Conservation (phyloP, 2,113 vertebrate genomes). For the Phalacrocorax aristotelis region DNA sequence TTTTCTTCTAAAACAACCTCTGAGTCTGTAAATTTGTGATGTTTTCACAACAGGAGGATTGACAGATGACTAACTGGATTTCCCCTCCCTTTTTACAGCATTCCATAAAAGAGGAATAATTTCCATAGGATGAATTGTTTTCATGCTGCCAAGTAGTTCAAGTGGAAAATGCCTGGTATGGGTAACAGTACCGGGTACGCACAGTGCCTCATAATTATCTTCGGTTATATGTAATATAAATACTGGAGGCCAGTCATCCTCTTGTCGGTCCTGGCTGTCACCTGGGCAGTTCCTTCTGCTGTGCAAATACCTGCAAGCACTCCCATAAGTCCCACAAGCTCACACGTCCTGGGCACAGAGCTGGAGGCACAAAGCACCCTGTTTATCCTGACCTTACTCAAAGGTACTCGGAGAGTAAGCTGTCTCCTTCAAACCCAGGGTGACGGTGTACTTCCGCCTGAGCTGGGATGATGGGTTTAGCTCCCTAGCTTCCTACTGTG, state of each 20-base stretch:
- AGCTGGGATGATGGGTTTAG: neutral
- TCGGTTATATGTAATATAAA: neutral
- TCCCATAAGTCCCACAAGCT: neutral
- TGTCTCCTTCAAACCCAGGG: neutral
- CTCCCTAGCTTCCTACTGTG: neutral
- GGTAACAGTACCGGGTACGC: accelerated
- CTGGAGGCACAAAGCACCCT: neutral
- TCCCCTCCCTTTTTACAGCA: neutral
- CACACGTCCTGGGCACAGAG: accelerated
- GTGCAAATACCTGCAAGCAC: neutral
- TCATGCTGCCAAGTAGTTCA: neutral
- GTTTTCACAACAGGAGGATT: neutral
- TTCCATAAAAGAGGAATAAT: conserved; percentile 4
- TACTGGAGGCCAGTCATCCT: neutral
- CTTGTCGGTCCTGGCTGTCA: neutral
- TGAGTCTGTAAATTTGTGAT: neutral
- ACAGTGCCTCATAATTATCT: neutral
- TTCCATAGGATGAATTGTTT: neutral
- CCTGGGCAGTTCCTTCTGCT: neutral
- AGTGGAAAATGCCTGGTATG: neutral
- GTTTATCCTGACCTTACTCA: neutral
- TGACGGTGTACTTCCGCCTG: neutral
- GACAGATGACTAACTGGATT: conserved; percentile 35
- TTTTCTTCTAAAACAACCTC: neutral
- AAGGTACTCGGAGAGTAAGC: neutral